Evolutionary conservation across 2,888 invertebrate genomes (phyloP).

Genomic region (Gandaritis pyraliata): DNA sequence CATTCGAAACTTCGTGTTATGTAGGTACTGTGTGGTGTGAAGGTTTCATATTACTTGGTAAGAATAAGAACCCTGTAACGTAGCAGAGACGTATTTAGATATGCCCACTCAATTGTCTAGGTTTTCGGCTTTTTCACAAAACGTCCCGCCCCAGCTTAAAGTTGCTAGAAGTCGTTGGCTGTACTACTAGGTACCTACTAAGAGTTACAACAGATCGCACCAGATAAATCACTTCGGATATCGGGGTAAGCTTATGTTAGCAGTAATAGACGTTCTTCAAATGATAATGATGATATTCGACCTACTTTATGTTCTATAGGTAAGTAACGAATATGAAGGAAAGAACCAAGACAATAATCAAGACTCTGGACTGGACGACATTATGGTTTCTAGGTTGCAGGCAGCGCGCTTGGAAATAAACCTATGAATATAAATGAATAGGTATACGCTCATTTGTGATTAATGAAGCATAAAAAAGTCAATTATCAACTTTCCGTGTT

Average conservation of each 20-base stretch:
- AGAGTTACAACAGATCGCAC: too few species aligned
- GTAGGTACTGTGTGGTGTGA: slow-evolving; percentile 8
- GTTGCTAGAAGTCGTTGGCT: too few species aligned
- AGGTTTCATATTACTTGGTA: slow-evolving; percentile 11
- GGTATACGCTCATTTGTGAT: slow-evolving; percentile 39
- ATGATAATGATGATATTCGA: too few species aligned
- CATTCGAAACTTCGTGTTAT: slow-evolving; percentile 28
- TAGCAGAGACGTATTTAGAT: too few species aligned
- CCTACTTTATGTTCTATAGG: too few species aligned
- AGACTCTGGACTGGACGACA: not conserved
- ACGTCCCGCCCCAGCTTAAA: too few species aligned
- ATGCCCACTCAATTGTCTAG: not conserved
- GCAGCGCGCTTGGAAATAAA: slow-evolving; percentile 26
- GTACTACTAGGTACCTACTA: too few species aligned
- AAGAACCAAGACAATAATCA: too few species aligned
- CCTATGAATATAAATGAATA: slow-evolving; percentile 43
- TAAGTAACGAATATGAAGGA: too few species aligned
- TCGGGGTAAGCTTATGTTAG: too few species aligned
- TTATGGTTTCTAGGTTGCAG: slow-evolving; percentile 5
- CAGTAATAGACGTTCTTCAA: too few species aligned
- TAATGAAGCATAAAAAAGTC: slow-evolving; percentile 44
- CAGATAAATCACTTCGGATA: too few species aligned
- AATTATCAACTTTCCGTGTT: slow-evolving; percentile 41
- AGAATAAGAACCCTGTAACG: slow-evolving; percentile 1
- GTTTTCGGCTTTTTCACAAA: not conserved